Evolutionary conservation across 1,140 invertebrate genomes (phyloP), one percentile per base, ranked within the genome.

Genomic region (Dendroctonus ponderosae): DNA sequence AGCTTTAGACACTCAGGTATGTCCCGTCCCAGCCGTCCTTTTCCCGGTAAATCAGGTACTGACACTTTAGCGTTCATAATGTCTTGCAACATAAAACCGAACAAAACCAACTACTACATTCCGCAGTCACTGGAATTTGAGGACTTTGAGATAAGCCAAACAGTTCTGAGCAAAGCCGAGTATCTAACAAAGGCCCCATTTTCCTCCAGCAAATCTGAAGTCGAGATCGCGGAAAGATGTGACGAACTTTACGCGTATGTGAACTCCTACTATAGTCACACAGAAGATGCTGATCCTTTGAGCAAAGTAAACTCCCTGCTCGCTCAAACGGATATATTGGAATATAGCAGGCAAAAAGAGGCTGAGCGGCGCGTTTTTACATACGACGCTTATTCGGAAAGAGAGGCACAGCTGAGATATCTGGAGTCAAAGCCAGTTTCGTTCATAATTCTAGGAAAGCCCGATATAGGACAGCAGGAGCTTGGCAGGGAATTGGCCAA

Each of bases 391-490:
- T 78, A 78, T 57, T 70, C 52, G 8, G 79, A 79, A 49, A 65
- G 78, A 59, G 79, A 82, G 68, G 80, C 83, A 2, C 82, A 83
- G 72, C 74, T 78, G 59, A 71, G 76, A 42, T 83, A 81, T 71
- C 74, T 87, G 38, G 69, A 70, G 56, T 74, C 74, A 0, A 80
- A 79, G 60, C 85, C 85, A 7, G 78, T 79, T n/a, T 81, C 78
- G 41, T 86, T 83, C 67, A 68, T 84, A 40, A 81, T 86, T 69
- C 66, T 86, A 26, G 82, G 84, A 0, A 86, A 86, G 79, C 82
- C 84, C 5, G 83, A 81, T 4, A 71, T 82, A n/a, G 81, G 81
- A 46, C 73, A 78, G 11, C 75, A 76, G 52, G 70, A 78, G 43
- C 71, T 87, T 7, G 85, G 82, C 11, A 81, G 81, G 72, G 73